A percentile compares a stretch with the other conserved stretches of the same genome.
Conservation (phyloP, 2,113 vertebrate species). For the Varanus komodoensis region DNA sequence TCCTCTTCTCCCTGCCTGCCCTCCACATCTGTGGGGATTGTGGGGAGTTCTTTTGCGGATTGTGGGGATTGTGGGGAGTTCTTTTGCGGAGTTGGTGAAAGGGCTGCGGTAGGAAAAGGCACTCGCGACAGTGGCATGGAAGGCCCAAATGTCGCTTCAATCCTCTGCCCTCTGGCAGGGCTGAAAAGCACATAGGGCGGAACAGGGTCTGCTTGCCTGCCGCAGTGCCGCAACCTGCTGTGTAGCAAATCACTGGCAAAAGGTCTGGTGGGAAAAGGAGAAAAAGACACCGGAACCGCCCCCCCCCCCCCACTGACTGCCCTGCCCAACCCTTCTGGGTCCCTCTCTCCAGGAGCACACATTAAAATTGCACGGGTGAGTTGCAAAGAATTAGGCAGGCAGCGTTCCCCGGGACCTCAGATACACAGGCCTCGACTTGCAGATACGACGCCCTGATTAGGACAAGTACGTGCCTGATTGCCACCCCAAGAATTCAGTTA, state of each 20-base stretch:
- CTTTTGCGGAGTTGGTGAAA: not conserved
- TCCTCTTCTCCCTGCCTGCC: not conserved
- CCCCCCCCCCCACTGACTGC: not conserved
- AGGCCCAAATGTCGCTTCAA: not conserved
- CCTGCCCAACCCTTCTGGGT: not conserved
- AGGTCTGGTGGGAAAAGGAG: not conserved
- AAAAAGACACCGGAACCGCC: not conserved
- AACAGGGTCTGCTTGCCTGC: not conserved
- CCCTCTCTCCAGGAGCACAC: not conserved
- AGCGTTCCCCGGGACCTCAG: not conserved
- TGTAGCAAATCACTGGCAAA: not conserved
- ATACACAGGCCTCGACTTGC: not conserved
- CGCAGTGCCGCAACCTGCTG: not conserved
- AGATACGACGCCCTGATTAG: not conserved
- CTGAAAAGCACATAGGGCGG: not conserved
- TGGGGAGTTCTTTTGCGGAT: not conserved
- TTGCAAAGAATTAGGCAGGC: not conserved
- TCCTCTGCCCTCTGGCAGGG: not conserved
- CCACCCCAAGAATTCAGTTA: not conserved
- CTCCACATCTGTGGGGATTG: not conserved
- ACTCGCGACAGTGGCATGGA: not conserved
- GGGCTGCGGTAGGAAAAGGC: not conserved
- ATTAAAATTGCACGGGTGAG: not conserved
- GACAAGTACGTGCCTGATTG: not conserved
- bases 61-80: not conserved